Evolutionary conservation across 2,113 vertebrate species (phyloP).

Genomic region (Thamnophis sirtalis): DNA sequence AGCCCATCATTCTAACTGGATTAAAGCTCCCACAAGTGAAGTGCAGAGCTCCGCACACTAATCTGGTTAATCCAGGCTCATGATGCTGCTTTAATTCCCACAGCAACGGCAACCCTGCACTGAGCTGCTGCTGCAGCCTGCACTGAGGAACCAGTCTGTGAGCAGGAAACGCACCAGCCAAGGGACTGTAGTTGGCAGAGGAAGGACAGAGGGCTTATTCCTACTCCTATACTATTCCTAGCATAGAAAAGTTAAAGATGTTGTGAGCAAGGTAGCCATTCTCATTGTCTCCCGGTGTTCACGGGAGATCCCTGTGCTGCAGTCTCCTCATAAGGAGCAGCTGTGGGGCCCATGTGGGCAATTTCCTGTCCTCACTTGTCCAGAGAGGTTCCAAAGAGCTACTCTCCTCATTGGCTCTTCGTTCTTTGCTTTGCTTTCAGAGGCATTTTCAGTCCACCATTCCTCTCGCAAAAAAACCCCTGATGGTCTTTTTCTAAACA

Average conservation of each 20-base stretch:
- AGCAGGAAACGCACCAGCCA: neutral
- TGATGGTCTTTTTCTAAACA: neutral
- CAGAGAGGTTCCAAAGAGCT: neutral
- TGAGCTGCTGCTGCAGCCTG: neutral
- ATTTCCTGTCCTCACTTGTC: neutral
- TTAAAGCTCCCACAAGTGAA: neutral
- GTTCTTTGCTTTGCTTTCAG: neutral
- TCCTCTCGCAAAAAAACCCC: neutral
- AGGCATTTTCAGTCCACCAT: neutral
- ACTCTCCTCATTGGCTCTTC: neutral
- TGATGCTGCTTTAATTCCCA: neutral
- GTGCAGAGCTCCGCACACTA: fast-evolving
- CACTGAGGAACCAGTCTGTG: neutral
- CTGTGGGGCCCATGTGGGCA: neutral
- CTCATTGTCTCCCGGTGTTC: neutral
- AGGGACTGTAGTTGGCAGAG: neutral
- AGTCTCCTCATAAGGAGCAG: neutral
- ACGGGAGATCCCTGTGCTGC: neutral
- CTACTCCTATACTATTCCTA: neutral
- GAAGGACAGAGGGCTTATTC: neutral
- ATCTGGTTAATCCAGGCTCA: neutral
- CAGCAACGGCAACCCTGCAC: neutral
- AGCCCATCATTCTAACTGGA: neutral
- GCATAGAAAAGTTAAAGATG: neutral
- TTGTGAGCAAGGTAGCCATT: neutral